A percentile compares a stretch with the other conserved stretches of the same genome.
Conservation (phyloP, 30 jellyfish, hydroid and myxozoan genomes). For the Cassiopea andromeda region DNA sequence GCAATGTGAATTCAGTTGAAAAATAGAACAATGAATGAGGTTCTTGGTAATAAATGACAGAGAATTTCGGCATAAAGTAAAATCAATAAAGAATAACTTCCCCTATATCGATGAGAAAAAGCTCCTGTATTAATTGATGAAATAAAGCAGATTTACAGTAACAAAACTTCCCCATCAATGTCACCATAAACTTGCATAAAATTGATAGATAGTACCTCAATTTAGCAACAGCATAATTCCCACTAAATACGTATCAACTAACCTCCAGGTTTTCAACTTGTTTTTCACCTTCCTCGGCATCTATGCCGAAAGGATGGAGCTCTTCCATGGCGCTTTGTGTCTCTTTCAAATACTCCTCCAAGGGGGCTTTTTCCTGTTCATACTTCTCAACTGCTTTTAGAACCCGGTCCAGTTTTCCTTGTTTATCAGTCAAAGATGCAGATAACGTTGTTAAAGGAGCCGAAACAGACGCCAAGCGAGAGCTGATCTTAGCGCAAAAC, state of each 20-base stretch:
- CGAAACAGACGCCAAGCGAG: slow-evolving; percentile 72
- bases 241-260: neutral
- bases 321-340: slow-evolving; percentile 75
- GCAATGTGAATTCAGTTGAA: too few relatives aligned
- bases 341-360: slow-evolving; percentile 80
- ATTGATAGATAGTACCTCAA: neutral
- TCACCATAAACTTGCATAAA: too few relatives aligned
- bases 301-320: slow-evolving; percentile 81
- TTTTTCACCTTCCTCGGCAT: slow-evolving; percentile 77
- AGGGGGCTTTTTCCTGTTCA: slow-evolving; percentile 80
- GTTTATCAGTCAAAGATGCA: slow-evolving; percentile 75
- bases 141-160: too few relatives aligned
- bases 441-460: slow-evolving; percentile 72
- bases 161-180: too few relatives aligned
- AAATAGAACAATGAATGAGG: too few relatives aligned
- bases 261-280: slow-evolving; percentile 79
- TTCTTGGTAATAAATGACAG: too few relatives aligned
- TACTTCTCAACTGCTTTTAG: slow-evolving; percentile 79
- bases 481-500: slow-evolving; percentile 77
- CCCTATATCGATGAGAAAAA: too few relatives aligned
- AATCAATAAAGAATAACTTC: too few relatives aligned
- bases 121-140: too few relatives aligned
- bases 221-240: neutral
- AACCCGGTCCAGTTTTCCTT: slow-evolving; percentile 73
- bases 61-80: too few relatives aligned